Base-by-base conservation (phyloP, 2,888 invertebrate species). In the Drosophila austrosaltans region DNA sequence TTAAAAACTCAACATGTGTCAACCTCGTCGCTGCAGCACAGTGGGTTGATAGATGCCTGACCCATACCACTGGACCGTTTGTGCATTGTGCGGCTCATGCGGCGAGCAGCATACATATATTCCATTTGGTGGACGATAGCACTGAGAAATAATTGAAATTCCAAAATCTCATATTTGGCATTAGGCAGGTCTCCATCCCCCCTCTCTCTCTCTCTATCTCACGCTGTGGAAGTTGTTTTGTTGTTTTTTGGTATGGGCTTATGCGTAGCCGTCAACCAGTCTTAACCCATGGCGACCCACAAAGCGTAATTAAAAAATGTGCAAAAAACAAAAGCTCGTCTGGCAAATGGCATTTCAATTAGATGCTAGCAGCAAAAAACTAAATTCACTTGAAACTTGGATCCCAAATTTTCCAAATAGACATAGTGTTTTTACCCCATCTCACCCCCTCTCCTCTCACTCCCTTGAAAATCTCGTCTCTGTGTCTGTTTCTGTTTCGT, bases 331-430 rank as follows among this genome's bases (percentile, higher is more conserved):
- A 59, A 42, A 59, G 48, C 25, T 25, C 22, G 48, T 16, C 48
- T 69, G 53, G 62, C 74, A 84, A 80, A 82, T 79, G 89, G 89
- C 84, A 89, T 86, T 89, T 86, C 89, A 83, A 86, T 86, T 88
- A 82, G 78, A 62, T 73, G 79, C 82, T 63, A 72, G 64, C 40
- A 56, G 12, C 42, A 74, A 57, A 25, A 22, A 25, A 48, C 22
- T 22, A 48, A 79, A 82, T 69, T 63, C 66, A 63, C 63, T 63
- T 66, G 73, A 82, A 28, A 66, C 53, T 59, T 56, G 56, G 75
- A 72, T 77, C 48, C 63, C 61, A 66, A 61, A 66, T 60, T 12
- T 66, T 30, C 16, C 36, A 36, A 36, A 36, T 36, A 25, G 48
- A 48, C 48, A 48, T 10, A 22, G 22, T 48, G 6, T 44, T 44